Evolutionary conservation across 2,797 vertebrate species (phyloP).

Genomic region (Silurus lanzhouensis): DNA sequence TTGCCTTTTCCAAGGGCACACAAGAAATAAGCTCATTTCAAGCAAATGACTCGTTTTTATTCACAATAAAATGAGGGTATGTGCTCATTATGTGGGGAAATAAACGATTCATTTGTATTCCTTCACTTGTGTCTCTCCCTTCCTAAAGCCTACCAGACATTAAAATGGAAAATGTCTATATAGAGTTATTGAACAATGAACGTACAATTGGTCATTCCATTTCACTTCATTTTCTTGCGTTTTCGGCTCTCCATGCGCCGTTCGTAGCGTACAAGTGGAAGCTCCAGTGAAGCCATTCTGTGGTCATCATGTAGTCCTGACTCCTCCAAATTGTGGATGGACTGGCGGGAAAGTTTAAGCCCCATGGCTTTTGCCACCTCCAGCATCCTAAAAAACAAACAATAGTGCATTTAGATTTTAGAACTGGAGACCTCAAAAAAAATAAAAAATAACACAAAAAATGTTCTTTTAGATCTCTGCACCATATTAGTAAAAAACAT

Average conservation of each 20-base stretch:
- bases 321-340: constrained; percentile 39
- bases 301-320: constrained; percentile 65
- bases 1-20: not conserved
- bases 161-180: not conserved
- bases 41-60: not conserved
- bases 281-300: constrained; percentile 75
- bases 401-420: not conserved
- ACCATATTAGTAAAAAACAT: not conserved
- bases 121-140: not conserved
- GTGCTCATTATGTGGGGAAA: not conserved
- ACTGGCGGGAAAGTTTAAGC: constrained; percentile 76
- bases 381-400: constrained; percentile 76
- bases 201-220: too few species aligned
- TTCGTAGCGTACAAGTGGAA: constrained; percentile 82
- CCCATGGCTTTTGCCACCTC: constrained; percentile 90
- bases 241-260: constrained; percentile 63
- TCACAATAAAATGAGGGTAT: not conserved
- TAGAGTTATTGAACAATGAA: not conserved
- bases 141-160: not conserved
- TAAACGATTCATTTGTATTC: not conserved
- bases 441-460: too few species aligned
- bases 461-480: not conserved
- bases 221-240: constrained; percentile 73
- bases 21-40: not conserved
- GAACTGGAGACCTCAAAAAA: not conserved